A percentile compares a stretch with the other conserved stretches of the same genome.
These are phyloP conservation scores for Romanogobio albipinnatus DNA, from an alignment of 2,113 vertebrate genomes.

Conservation along the genomic window DNA sequence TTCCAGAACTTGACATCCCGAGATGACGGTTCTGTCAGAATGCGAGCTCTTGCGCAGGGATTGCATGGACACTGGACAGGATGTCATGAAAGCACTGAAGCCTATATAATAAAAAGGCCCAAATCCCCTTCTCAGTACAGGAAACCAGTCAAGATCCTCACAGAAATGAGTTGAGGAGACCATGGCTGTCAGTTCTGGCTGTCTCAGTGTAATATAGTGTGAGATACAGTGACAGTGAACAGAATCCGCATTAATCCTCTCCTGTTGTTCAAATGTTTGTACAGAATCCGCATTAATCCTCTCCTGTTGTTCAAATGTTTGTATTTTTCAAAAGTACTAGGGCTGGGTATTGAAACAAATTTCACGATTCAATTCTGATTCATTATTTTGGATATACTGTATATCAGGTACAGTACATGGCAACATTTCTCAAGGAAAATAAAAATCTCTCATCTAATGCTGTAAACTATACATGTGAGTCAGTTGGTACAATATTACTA, in stretches of 20 bases:
- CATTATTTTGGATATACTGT: too few species aligned
- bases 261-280: slow-evolving; percentile 21
- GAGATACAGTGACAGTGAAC: background rate
- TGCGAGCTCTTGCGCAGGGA: slow-evolving; percentile 30
- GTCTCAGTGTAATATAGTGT: slow-evolving; percentile 25
- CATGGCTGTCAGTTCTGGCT: slow-evolving; percentile 47
- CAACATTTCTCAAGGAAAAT: too few species aligned
- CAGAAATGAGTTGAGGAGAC: slow-evolving; percentile 45
- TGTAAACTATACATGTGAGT: too few species aligned
- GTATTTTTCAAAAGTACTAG: background rate
- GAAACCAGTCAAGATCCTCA: slow-evolving; percentile 23
- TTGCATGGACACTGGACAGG: slow-evolving; percentile 27
- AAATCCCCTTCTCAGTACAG: background rate
- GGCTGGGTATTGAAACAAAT: too few species aligned
- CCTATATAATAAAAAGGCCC: slow-evolving; percentile 16
- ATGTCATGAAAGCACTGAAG: slow-evolving; percentile 33
- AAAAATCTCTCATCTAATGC: too few species aligned
- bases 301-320: slow-evolving; percentile 17
- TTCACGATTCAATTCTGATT: too few species aligned
- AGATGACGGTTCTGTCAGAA: slow-evolving; percentile 41
- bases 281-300: background rate
- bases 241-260: slow-evolving; percentile 7
- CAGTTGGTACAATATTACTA: too few species aligned
- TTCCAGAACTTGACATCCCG: slow-evolving; percentile 34
- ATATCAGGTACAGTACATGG: too few species aligned